These are phyloP conservation scores for Mus spretus DNA, from an alignment of 2,797 vertebrate genomes.

Conservation along the genomic window DNA sequence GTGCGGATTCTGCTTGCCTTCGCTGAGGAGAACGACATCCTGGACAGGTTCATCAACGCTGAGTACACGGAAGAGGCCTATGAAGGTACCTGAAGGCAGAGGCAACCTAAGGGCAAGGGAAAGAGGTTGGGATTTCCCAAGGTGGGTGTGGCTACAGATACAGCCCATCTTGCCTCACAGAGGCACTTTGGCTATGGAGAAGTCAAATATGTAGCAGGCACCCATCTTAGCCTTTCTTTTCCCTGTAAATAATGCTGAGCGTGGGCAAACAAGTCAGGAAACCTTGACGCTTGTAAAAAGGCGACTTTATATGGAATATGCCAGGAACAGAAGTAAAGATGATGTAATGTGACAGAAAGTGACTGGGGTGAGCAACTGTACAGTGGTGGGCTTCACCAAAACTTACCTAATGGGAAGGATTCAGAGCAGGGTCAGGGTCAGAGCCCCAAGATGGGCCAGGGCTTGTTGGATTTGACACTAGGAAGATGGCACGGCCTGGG, in stretches of 20 bases:
- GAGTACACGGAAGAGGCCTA: slow-evolving; percentile 91
- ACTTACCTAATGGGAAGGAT: background rate
- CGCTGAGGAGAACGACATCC: slow-evolving; percentile 88
- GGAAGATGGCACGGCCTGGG: background rate
- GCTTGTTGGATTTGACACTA: background rate
- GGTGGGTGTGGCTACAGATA: background rate
- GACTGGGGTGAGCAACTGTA: background rate
- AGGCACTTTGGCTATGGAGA: background rate
- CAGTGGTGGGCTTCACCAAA: background rate
- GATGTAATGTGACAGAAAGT: background rate
- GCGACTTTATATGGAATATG: background rate
- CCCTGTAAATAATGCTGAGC: background rate
- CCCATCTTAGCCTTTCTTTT: background rate
- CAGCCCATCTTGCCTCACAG: background rate
- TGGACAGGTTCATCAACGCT: slow-evolving; percentile 90
- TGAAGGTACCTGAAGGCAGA: slow-evolving; percentile 85
- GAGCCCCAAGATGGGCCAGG: background rate
- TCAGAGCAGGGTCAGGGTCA: background rate
- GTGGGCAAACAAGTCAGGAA: background rate
- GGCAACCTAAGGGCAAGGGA: background rate
- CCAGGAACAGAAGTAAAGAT: background rate
- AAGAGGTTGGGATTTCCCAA: background rate
- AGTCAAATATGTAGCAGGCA: background rate
- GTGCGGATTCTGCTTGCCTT: slow-evolving; percentile 87
- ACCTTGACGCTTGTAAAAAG: background rate